Evolutionary conservation across 2,888 invertebrate species (phyloP).

Genomic region (Stenolophus ochropezus): DNA sequence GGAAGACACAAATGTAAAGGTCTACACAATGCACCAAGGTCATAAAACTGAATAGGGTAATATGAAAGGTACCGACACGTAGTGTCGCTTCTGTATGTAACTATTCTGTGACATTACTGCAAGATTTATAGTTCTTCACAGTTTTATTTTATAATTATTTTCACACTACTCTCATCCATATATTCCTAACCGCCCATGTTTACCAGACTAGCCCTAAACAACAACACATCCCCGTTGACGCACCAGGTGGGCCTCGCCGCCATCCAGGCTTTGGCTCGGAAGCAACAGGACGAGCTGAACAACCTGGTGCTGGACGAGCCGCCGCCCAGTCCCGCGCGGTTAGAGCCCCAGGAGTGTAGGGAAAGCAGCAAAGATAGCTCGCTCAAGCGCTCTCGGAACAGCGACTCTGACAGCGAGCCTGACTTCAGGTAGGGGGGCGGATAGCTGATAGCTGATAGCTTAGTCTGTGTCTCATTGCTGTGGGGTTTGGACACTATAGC

Average conservation of each 20-base stretch:
- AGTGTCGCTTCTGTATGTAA: too few relatives aligned
- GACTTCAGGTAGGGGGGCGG: conserved; percentile 57
- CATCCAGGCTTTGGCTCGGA: conserved; percentile 83
- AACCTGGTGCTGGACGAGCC: conserved; percentile 66
- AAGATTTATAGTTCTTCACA: too few relatives aligned
- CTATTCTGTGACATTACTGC: too few relatives aligned
- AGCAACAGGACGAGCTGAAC: conserved; percentile 75
- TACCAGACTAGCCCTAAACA: conserved; percentile 69
- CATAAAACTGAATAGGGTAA: too few relatives aligned
- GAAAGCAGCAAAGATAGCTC: conserved; percentile 75
- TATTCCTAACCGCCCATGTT: background rate
- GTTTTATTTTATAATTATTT: too few relatives aligned
- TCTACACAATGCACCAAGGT: too few relatives aligned
- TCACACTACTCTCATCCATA: too few relatives aligned
- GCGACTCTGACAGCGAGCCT: conserved; percentile 27
- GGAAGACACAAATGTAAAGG: too few relatives aligned
- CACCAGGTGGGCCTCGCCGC: conserved; percentile 87
- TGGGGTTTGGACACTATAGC: too few relatives aligned
- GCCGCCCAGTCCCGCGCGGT: background rate
- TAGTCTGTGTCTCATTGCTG: too few relatives aligned
- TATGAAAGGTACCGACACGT: too few relatives aligned
- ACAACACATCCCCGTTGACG: conserved; percentile 73
- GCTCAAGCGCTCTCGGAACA: conserved; percentile 68
- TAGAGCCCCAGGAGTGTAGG: conserved; percentile 65
- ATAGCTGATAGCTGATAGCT: too few relatives aligned